Evolutionary conservation across 1,140 invertebrate genomes (phyloP).

Genomic region (Musca domestica): DNA sequence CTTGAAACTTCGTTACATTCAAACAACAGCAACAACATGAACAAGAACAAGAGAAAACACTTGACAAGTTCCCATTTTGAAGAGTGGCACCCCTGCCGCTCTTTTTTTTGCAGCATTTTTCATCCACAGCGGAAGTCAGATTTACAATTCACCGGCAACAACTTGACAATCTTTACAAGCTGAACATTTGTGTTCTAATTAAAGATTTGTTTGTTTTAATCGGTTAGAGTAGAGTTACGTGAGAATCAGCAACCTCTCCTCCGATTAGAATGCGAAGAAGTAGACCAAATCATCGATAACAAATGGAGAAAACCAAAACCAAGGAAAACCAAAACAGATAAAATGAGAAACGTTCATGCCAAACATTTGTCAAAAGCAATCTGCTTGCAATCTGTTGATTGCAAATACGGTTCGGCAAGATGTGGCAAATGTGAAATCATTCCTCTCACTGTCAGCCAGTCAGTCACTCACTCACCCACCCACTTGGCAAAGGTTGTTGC

Average conservation of each 20-base stretch:
- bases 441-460: constrained; percentile 2
- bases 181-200: background rate
- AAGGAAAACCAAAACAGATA: background rate
- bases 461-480: background rate
- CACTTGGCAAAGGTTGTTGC: background rate
- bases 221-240: background rate
- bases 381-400: constrained; percentile 13
- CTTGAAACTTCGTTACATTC: too few relatives aligned
- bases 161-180: too few relatives aligned
- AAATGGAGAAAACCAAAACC: background rate
- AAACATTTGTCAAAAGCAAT: background rate
- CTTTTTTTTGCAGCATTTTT: too few relatives aligned
- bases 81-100: too few relatives aligned
- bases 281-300: background rate
- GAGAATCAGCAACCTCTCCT: background rate
- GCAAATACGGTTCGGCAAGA: background rate
- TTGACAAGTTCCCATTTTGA: too few relatives aligned
- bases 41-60: too few relatives aligned
- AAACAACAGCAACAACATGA: too few relatives aligned
- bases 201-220: constrained; percentile 1
- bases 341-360: background rate
- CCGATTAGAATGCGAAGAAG: background rate
- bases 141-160: too few relatives aligned
- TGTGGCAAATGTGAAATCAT: background rate
- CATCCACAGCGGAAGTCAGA: too few relatives aligned